Conservation (phyloP, 2,888 invertebrate species). For the Phania funesta region DNA sequence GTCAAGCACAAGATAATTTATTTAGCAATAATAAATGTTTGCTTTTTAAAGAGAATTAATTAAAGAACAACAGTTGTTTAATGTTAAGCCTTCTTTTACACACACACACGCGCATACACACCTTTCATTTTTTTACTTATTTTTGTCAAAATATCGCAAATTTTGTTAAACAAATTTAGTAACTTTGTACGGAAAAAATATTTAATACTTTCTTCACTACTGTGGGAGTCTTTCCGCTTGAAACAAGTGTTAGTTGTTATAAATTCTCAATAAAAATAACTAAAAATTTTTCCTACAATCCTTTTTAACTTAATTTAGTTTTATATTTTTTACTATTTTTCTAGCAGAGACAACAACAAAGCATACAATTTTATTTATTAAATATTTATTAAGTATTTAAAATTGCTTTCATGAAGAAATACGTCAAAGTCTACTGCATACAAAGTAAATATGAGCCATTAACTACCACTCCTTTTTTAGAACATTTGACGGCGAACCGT, state of each 20-base stretch:
- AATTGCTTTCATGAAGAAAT: conserved; percentile 31
- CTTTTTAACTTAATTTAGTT: conserved; percentile 19
- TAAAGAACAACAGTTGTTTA: not conserved
- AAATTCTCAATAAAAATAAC: conserved; percentile 39
- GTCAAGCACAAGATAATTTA: conserved; percentile 71
- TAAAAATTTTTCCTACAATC: not conserved
- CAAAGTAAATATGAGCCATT: not conserved
- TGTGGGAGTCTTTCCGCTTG: not conserved
- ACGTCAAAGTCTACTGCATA: not conserved
- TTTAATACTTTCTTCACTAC: not conserved
- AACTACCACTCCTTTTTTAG: conserved; percentile 2
- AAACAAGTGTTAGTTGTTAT: conserved; percentile 21
- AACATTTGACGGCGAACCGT: not conserved
- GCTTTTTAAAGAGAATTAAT: conserved; percentile 42
- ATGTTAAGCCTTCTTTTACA: too few species aligned
- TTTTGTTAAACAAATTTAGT: conserved; percentile 38
- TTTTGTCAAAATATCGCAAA: conserved; percentile 54
- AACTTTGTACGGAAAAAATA: not conserved
- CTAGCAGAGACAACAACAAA: not conserved
- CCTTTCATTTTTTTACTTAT: conserved; percentile 60
- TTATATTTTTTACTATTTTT: not conserved
- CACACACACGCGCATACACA: not conserved
- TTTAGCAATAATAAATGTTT: conserved; percentile 70
- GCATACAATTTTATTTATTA: conserved; percentile 36
- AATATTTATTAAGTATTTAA: conserved; percentile 54